phyloP scores from a whole-genome alignment of 2,113 vertebrate genomes.

The Capricornis sumatraensis region DNA sequence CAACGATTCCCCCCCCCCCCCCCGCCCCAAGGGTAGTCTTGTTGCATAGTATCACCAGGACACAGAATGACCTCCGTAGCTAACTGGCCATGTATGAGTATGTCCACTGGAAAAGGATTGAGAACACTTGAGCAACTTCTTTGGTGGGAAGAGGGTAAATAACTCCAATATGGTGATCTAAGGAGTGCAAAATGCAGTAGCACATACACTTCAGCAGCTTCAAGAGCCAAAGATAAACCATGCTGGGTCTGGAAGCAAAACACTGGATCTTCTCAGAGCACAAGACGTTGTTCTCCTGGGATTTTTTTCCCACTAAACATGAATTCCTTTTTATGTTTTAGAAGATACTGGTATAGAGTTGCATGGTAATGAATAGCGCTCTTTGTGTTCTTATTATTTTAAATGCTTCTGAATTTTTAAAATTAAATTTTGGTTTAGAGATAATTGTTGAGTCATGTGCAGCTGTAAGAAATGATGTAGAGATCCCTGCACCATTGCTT shows the following conservation, averaged over 20 bases:
- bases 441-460: not conserved
- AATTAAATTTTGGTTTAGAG: slow-evolving; percentile 9
- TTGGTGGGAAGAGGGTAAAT: slow-evolving; percentile 27
- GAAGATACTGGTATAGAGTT: not conserved
- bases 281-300: not conserved
- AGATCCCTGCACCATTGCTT: not conserved
- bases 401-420: not conserved
- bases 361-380: not conserved
- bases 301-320: not conserved
- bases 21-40: not conserved
- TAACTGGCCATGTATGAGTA: not conserved
- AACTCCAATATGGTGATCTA: not conserved
- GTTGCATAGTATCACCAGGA: not conserved
- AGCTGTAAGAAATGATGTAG: not conserved
- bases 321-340: not conserved
- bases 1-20: not conserved
- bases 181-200: slow-evolving; percentile 1
- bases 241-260: not conserved
- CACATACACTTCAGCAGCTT: slow-evolving; percentile 4
- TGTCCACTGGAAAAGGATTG: not conserved
- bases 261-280: not conserved
- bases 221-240: slow-evolving; percentile 21
- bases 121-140: slow-evolving; percentile 6
- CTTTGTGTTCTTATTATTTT: not conserved
- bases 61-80: not conserved